Conservation (phyloP, 2,888 invertebrate genomes). For the Drosophila subquinaria region DNA sequence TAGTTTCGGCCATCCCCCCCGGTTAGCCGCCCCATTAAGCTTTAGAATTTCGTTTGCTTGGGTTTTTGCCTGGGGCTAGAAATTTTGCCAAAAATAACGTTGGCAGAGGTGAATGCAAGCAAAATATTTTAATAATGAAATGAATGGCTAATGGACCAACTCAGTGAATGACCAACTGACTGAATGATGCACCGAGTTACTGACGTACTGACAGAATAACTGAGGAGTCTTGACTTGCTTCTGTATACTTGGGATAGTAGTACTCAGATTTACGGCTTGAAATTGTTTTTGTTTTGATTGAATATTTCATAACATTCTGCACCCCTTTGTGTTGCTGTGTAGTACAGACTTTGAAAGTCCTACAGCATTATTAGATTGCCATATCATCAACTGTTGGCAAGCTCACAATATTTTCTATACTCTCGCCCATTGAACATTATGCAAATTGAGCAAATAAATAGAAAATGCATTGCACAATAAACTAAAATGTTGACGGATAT, state of each 20-base stretch:
- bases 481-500: constrained; percentile 11
- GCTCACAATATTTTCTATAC: constrained; percentile 11
- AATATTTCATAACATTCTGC: constrained; percentile 53
- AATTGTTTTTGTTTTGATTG: constrained; percentile 57
- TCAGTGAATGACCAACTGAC: constrained; percentile 6
- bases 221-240: constrained; percentile 12
- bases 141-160: constrained; percentile 49
- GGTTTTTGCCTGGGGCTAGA: constrained; percentile 4
- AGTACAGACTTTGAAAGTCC: constrained; percentile 8
- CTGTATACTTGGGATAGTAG: constrained; percentile 17
- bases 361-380: constrained; percentile 44
- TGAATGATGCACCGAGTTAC: constrained; percentile 17
- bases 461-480: constrained; percentile 35
- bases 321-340: constrained; percentile 7
- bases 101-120: constrained; percentile 43
- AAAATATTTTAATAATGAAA: constrained; percentile 65
- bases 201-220: constrained; percentile 29
- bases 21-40: constrained; percentile 19
- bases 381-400: constrained; percentile 27
- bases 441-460: constrained; percentile 31
- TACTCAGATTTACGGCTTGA: constrained; percentile 47
- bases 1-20: background rate
- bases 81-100: constrained; percentile 37
- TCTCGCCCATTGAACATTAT: constrained; percentile 25
- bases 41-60: constrained; percentile 31